Base-by-base conservation (phyloP, 2,113 vertebrate species). In the Sylvia atricapilla region DNA sequence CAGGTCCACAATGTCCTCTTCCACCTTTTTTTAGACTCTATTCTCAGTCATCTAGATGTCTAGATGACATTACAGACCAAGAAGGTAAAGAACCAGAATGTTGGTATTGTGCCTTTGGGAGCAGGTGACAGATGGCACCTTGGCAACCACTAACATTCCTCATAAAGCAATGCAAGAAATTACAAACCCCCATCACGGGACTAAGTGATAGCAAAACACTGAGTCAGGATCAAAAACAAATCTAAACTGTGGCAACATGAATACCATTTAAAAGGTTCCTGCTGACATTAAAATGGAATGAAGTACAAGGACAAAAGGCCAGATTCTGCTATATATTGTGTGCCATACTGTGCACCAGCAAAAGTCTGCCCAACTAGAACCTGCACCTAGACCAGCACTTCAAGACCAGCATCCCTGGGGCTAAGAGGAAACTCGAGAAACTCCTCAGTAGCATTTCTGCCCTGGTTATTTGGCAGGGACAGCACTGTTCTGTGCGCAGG, bases 401-500 rank as follows among this genome's bases (percentile, higher is more conserved):
- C 10, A 22, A 49, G 37, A 49, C 5, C 3, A 66, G 64, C 19
- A 28, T 9, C 31, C 58, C n/a, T 18, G 11, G 1, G 1, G 21
- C 39, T 44, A 15, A 0, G 0, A 67, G n/a, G 46, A 66, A 31
- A 53, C 24, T 11, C 1, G 1, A 62, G 37, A 8, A 80, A 11
- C 23, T 23, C 27, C 62, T 39, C 8, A 30, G 47, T 10, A 31
- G 67, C 59, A 22, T 43, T 63, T 79, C 35, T 56, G 44, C 35
- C 19, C 0, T 0, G 16, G 4, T 28, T 53, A 70, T 56, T 25
- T 7, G 1, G 46, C 20, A 33, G 56, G 22, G 50, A 37, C 0
- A 0, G 59, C 24, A 5, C 27, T 35, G n/a, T 15, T 39, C n/a
- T 22, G 10, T 0, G 15, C 2, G 0, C 17, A 21, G 11, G 13